Conservation (phyloP, 2,113 vertebrate genomes). For the Anthoscopus minutus region DNA sequence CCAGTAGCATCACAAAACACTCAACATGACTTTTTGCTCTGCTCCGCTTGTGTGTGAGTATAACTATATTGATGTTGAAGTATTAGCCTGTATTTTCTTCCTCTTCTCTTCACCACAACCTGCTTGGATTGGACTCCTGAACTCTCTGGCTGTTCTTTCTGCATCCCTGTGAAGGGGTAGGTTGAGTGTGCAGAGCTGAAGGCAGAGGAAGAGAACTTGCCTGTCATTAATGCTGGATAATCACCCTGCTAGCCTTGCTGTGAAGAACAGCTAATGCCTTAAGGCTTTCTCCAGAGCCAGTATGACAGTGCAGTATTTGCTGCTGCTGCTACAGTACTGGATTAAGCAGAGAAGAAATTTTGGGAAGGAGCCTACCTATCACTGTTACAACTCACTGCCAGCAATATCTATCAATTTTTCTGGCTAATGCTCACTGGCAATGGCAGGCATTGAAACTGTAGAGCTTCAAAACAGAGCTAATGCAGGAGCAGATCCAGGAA, state of each 20-base stretch:
- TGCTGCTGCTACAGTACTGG: not conserved
- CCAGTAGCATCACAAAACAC: not conserved
- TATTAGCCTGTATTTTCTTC: not conserved
- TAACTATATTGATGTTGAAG: not conserved
- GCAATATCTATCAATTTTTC: not conserved
- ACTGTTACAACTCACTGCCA: not conserved
- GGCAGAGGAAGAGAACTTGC: not conserved
- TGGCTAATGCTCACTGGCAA: not conserved
- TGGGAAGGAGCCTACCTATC: not conserved
- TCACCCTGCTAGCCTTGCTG: not conserved
- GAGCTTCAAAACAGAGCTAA: not conserved
- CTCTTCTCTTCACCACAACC: not conserved
- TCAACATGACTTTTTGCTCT: not conserved
- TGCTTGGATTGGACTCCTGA: not conserved
- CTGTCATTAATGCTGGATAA: not conserved
- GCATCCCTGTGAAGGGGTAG: not conserved
- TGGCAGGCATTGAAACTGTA: not conserved
- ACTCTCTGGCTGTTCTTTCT: not conserved
- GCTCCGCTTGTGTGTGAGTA: accelerated
- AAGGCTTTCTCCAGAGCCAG: not conserved
- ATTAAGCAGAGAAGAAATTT: not conserved
- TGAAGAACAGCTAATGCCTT: not conserved
- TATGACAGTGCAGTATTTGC: conserved; percentile 34
- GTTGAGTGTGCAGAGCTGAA: not conserved
- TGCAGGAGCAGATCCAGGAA: not conserved